These are phyloP conservation scores for Penelope pileata DNA, from an alignment of 2,113 vertebrate genomes.

Conservation along the genomic window DNA sequence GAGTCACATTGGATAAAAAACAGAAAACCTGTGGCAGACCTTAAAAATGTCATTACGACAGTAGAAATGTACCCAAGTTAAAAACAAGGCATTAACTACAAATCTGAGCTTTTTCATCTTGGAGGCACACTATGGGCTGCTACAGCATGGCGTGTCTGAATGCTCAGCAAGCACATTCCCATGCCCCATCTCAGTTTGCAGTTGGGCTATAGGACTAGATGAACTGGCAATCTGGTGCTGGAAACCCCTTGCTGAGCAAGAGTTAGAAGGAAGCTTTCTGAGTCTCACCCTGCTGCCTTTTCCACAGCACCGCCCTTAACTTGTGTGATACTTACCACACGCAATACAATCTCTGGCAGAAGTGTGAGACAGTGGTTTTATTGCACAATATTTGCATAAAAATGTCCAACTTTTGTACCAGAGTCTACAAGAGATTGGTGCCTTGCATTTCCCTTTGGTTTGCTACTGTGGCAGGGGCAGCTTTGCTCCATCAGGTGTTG, in stretches of 20 bases:
- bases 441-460: background rate
- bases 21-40: background rate
- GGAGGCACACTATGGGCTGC: background rate
- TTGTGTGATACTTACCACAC: accelerated
- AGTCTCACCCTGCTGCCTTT: background rate
- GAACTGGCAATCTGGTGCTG: accelerated
- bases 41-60: background rate
- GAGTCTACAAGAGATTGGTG: background rate
- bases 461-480: background rate
- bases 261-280: background rate
- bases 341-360: background rate
- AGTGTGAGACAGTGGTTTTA: accelerated
- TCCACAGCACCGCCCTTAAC: background rate
- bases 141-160: background rate
- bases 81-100: background rate
- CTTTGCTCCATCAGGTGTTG: background rate
- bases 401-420: background rate
- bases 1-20: background rate
- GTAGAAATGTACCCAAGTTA: background rate
- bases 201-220: accelerated
- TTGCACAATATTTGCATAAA: background rate
- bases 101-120: background rate
- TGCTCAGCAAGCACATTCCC: accelerated
- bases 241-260: background rate
- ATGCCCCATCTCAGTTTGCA: background rate